These are phyloP conservation scores for Chelmon rostratus DNA, from an alignment of 2,797 vertebrate genomes.

Conservation along the genomic window DNA sequence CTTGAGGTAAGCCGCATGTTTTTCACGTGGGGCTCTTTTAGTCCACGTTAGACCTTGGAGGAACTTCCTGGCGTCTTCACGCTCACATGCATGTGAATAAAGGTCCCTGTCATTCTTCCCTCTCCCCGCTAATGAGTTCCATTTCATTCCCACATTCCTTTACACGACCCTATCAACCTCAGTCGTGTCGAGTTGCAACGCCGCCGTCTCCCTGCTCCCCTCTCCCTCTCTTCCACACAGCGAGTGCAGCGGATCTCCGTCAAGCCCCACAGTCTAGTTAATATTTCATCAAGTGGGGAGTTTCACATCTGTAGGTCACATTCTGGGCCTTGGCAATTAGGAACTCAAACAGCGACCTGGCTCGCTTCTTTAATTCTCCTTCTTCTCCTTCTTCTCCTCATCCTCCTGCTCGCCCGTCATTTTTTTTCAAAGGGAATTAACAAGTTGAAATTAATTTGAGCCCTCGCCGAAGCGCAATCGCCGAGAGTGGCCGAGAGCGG, in stretches of 20 bases:
- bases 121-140: slow-evolving; percentile 74
- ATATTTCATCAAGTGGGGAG: slow-evolving; percentile 82
- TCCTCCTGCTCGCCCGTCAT: slow-evolving; percentile 1
- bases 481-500: slow-evolving; percentile 28
- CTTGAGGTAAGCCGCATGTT: slow-evolving; percentile 49
- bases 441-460: slow-evolving; percentile 82
- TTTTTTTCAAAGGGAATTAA: slow-evolving; percentile 82
- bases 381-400: slow-evolving; percentile 45
- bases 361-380: slow-evolving; percentile 69
- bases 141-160: slow-evolving; percentile 77
- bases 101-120: slow-evolving; percentile 67
- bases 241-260: slow-evolving; percentile 49
- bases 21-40: slow-evolving; percentile 48
- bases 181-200: slow-evolving; percentile 50
- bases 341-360: slow-evolving; percentile 76
- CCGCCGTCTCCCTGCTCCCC: slow-evolving; percentile 25
- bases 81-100: slow-evolving; percentile 44
- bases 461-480: slow-evolving; percentile 52
- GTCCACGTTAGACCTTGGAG: slow-evolving; percentile 54
- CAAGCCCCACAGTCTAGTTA: slow-evolving; percentile 67
- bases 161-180: slow-evolving; percentile 71
- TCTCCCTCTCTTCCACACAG: slow-evolving; percentile 17
- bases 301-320: slow-evolving; percentile 81
- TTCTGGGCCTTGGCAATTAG: slow-evolving; percentile 77
- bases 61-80: slow-evolving; percentile 44